Percentiles rank a stretch among this genome's conserved stretches.
phyloP scores from a whole-genome alignment of 2,797 vertebrate species.

The Coracias cyanogaster region DNA sequence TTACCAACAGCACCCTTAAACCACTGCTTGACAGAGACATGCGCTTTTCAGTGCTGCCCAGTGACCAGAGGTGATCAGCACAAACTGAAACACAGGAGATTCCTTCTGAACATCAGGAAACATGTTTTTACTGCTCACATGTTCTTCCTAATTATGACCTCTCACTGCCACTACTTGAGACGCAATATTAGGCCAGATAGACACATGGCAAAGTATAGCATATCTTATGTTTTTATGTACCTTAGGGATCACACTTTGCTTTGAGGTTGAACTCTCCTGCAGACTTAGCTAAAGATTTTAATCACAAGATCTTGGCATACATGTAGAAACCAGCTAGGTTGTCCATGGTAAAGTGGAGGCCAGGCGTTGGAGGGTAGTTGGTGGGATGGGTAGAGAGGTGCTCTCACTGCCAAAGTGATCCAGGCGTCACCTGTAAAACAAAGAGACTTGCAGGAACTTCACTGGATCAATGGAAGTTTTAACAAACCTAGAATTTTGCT shows the following conservation, averaged over 20 bases:
- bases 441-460: neutral
- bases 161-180: neutral
- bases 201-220: neutral
- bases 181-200: neutral
- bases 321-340: rapidly evolving
- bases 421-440: neutral
- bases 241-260: neutral
- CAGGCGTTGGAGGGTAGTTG: neutral
- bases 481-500: neutral
- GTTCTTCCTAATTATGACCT: neutral
- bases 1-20: neutral
- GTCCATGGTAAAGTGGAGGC: neutral
- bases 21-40: neutral
- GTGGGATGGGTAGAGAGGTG: neutral
- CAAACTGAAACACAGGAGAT: neutral
- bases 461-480: neutral
- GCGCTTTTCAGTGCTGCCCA: neutral
- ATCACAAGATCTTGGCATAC: neutral
- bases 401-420: neutral
- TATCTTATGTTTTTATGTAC: neutral
- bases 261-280: neutral
- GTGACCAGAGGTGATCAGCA: neutral
- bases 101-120: neutral
- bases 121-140: neutral
- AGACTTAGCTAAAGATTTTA: neutral